Conservation (phyloP, 2,888 invertebrate genomes). For the Cryptus armator region DNA sequence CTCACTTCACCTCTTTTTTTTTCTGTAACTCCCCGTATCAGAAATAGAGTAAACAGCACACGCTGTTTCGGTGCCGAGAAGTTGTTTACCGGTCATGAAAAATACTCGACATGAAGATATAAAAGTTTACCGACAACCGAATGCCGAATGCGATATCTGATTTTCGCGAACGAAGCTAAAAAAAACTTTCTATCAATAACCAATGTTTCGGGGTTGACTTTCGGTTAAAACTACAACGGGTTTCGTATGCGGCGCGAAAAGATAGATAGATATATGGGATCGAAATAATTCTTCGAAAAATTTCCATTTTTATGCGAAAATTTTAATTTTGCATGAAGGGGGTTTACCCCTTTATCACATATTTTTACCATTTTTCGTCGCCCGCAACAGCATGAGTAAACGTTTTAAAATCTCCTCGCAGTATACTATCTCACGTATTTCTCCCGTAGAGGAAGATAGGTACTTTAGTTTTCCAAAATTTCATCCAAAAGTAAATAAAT, state of each 20-base stretch:
- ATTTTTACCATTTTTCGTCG: no score
- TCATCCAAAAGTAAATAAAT: no score
- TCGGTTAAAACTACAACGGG: no score
- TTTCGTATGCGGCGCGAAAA: neutral
- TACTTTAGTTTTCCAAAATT: no score
- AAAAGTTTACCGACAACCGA: constrained; percentile 7
- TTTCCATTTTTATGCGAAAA: no score
- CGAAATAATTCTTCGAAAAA: no score
- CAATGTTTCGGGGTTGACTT: neutral
- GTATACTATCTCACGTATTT: no score
- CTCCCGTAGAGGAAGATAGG: no score
- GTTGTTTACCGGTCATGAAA: neutral
- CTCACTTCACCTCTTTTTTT: constrained; percentile 1
- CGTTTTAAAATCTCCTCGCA: no score
- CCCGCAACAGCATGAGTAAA: no score
- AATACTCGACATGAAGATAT: neutral
- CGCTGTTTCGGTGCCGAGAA: neutral
- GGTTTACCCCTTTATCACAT: neutral
- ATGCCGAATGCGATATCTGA: neutral
- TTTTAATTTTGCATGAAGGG: neutral
- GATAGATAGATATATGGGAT: no score
- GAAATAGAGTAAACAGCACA: constrained; percentile 10
- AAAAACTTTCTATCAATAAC: neutral
- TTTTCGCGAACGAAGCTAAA: neutral
- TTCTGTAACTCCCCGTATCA: neutral